These are phyloP conservation scores for Pseudochirops corinnae DNA, from an alignment of 2,797 vertebrate species.

Conservation along the genomic window DNA sequence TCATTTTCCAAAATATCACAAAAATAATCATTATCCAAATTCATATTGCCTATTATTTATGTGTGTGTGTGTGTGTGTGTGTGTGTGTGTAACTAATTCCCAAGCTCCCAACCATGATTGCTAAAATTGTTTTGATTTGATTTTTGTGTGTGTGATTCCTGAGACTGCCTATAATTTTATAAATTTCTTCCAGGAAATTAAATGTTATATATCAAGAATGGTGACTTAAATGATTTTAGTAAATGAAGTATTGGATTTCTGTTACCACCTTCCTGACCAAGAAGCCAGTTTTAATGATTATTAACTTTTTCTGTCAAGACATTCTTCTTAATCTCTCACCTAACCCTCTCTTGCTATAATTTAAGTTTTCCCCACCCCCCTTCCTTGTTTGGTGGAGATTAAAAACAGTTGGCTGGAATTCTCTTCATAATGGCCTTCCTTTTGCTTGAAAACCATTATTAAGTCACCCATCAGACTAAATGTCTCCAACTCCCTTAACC, in stretches of 20 bases:
- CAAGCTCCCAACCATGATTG: neutral
- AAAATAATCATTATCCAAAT: neutral
- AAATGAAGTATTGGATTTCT: conserved; percentile 1
- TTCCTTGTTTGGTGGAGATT: neutral
- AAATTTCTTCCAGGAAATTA: neutral
- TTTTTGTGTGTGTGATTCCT: neutral
- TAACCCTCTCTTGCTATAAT: neutral
- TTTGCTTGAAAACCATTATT: neutral
- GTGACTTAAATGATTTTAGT: conserved; percentile 12
- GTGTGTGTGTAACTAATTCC: neutral
- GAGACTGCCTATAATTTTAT: neutral
- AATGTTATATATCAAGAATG: neutral
- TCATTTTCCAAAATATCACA: neutral
- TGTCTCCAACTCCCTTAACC: neutral
- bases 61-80: too few species aligned
- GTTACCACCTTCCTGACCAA: neutral
- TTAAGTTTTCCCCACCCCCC: neutral
- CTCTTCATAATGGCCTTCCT: neutral
- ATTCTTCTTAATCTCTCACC: neutral
- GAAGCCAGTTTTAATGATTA: neutral
- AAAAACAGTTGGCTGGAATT: neutral
- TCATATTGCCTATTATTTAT: neutral
- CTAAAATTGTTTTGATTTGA: conserved; percentile 6
- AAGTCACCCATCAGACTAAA: neutral
- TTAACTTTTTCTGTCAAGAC: neutral